Conservation (phyloP, 2,797 vertebrate species). For the Cottoperca gobio region DNA sequence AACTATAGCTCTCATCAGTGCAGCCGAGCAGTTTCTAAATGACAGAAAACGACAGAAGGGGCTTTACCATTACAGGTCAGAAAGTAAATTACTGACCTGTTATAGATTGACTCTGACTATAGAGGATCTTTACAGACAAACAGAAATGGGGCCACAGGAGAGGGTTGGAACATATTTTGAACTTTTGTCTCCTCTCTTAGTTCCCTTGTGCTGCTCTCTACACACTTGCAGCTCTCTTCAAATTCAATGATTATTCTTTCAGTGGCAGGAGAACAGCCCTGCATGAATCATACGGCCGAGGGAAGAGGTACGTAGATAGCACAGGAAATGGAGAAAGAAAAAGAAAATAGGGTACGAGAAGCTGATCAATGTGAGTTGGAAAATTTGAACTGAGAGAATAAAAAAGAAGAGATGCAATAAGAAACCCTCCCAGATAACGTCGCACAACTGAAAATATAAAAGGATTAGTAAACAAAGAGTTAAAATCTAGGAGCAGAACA, state of each 20-base stretch:
- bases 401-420: not conserved
- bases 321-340: not conserved
- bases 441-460: constrained; percentile 4
- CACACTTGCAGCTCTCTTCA: constrained; percentile 4
- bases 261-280: constrained; percentile 4
- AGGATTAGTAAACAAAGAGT: not conserved
- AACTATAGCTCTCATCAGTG: not conserved
- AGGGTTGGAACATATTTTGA: not conserved
- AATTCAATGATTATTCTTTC: constrained; percentile 11
- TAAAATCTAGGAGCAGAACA: not conserved
- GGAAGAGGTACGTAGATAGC: not conserved
- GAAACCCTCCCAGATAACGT: not conserved
- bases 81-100: not conserved
- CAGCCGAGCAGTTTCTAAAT: not conserved
- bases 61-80: not conserved
- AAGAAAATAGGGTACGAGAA: not conserved
- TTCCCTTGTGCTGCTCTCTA: not conserved
- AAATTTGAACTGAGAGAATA: not conserved
- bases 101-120: constrained; percentile 8
- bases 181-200: not conserved
- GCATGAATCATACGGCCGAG: not conserved
- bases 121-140: not conserved
- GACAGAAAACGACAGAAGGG: constrained; percentile 2
- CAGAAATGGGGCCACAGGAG: constrained; percentile 20
- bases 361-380: not conserved